These are phyloP conservation scores for Tricholauxania praeusta DNA, from an alignment of 2,888 invertebrate genomes.

Conservation along the genomic window DNA sequence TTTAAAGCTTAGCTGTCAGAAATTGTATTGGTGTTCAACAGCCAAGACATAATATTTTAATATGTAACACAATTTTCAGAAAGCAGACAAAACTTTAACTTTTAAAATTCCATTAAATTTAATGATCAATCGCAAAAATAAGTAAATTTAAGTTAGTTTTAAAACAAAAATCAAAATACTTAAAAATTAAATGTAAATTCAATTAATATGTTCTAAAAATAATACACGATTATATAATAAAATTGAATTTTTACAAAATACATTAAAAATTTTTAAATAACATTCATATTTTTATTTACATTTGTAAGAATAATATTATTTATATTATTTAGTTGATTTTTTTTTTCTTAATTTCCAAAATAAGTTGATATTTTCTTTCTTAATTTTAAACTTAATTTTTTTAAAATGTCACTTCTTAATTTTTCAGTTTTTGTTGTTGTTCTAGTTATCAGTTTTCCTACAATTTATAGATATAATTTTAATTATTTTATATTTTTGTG, in stretches of 20 bases:
- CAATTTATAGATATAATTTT: slow-evolving; percentile 1
- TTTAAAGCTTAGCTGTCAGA: too few relatives aligned
- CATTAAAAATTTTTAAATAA: slow-evolving; percentile 18
- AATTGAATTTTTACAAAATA: slow-evolving; percentile 24
- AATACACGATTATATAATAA: slow-evolving; percentile 2
- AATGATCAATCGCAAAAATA: slow-evolving; percentile 13
- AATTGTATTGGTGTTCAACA: too few relatives aligned
- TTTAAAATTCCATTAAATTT: slow-evolving; percentile 31
- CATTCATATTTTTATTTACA: neutral
- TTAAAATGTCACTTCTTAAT: neutral
- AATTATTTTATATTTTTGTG: slow-evolving; percentile 32
- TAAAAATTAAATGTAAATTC: slow-evolving; percentile 31
- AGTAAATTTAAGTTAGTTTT: slow-evolving; percentile 27
- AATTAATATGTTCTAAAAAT: slow-evolving; percentile 7
- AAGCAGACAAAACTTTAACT: neutral
- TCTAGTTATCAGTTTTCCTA: slow-evolving; percentile 1
- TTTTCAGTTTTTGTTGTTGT: neutral
- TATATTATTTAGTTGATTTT: neutral
- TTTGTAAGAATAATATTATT: neutral
- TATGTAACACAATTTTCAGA: neutral
- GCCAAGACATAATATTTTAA: neutral
- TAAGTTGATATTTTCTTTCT: neutral
- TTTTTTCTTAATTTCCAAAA: slow-evolving; percentile 5
- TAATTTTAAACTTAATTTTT: neutral
- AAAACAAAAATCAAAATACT: slow-evolving; percentile 26